These are phyloP conservation scores for Austrofundulus limnaeus DNA, from an alignment of 2,113 vertebrate species.

Conservation along the genomic window DNA sequence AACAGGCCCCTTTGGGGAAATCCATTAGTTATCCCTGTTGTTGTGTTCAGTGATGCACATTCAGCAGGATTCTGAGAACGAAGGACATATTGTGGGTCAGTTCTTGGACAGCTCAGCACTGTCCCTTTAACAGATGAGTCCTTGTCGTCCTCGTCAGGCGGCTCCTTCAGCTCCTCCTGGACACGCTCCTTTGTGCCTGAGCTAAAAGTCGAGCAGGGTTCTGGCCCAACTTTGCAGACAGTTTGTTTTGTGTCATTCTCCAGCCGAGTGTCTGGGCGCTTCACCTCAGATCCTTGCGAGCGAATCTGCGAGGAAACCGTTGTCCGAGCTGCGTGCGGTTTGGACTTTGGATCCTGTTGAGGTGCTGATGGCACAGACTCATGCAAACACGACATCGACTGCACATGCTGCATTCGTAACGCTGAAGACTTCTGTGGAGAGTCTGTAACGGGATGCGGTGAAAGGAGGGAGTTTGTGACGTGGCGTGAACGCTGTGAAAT, in stretches of 20 bases:
- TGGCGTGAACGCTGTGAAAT: slow-evolving; percentile 23
- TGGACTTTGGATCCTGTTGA: slow-evolving; percentile 1
- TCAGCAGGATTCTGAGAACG: slow-evolving; percentile 77
- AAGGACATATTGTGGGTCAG: slow-evolving; percentile 72
- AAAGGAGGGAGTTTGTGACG: slow-evolving; percentile 9
- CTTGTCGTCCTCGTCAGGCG: slow-evolving; percentile 40
- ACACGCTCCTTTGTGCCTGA: slow-evolving; percentile 31
- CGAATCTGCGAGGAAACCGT: slow-evolving; percentile 37
- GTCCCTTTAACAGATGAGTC: slow-evolving; percentile 35
- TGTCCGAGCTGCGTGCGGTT: slow-evolving; percentile 2
- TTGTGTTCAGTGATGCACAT: slow-evolving; percentile 74
- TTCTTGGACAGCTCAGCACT: slow-evolving; percentile 44
- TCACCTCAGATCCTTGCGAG: slow-evolving; percentile 34
- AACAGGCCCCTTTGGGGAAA: slow-evolving; percentile 82
- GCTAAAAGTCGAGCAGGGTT: slow-evolving; percentile 16
- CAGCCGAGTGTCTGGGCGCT: slow-evolving; percentile 13
- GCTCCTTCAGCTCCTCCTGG: slow-evolving; percentile 30
- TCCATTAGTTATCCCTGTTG: slow-evolving; percentile 82
- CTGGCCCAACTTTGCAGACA: not conserved
- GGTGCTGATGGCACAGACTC: slow-evolving; percentile 3
- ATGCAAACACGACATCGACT: slow-evolving; percentile 19
- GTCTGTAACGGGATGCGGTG: slow-evolving; percentile 11
- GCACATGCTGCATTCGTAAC: slow-evolving; percentile 59
- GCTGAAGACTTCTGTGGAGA: slow-evolving; percentile 21
- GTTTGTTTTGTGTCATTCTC: slow-evolving; percentile 28